Conservation (phyloP, 2,113 vertebrate genomes). For the Puntigrus tetrazona region DNA sequence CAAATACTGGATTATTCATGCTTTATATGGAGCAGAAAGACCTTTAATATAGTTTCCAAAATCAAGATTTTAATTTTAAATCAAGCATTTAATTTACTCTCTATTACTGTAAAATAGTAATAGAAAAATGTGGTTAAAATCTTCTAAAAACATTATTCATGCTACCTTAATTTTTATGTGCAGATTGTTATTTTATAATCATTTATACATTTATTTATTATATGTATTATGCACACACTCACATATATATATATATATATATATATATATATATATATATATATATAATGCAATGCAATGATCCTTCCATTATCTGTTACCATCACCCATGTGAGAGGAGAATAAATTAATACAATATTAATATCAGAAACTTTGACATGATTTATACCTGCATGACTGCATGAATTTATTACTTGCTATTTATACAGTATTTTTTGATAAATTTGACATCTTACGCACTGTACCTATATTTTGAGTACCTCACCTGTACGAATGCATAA, state of each 20-base stretch:
- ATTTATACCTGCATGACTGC: slow-evolving; percentile 16
- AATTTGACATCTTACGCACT: neutral
- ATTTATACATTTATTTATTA: neutral
- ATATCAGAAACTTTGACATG: neutral
- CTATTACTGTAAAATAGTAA: neutral
- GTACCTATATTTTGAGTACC: neutral
- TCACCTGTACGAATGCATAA: slow-evolving; percentile 1
- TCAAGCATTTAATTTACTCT: neutral
- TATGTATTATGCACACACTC: no score
- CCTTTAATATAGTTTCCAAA: neutral
- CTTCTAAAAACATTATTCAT: no score
- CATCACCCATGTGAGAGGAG: neutral
- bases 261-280: neutral
- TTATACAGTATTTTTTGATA: slow-evolving; percentile 6
- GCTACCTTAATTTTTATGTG: no score
- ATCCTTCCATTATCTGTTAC: neutral
- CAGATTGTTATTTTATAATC: neutral
- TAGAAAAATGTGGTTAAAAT: no score
- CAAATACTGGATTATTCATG: neutral
- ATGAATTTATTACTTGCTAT: slow-evolving; percentile 23
- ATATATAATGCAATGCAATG: neutral
- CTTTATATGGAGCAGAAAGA: neutral
- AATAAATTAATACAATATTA: slow-evolving; percentile 19
- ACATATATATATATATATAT: neutral
- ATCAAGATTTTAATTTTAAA: no score